These are phyloP conservation scores for Choloepus didactylus DNA, from an alignment of 2,797 vertebrate species.

Conservation along the genomic window DNA sequence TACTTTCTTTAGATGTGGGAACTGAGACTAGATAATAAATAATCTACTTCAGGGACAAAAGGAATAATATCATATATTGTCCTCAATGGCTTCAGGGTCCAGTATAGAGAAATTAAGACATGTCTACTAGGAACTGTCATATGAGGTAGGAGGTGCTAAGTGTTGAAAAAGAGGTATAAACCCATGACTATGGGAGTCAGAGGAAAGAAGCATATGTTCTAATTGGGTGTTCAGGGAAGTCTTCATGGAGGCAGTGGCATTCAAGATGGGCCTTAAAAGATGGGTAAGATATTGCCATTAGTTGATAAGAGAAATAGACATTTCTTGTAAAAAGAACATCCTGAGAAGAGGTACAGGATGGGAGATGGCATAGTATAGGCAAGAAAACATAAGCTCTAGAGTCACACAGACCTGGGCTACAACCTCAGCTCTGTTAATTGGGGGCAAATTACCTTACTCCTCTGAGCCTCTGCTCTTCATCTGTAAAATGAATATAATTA, in stretches of 20 bases:
- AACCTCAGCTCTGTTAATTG: neutral
- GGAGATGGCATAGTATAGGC: neutral
- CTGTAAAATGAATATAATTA: neutral
- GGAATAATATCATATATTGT: neutral
- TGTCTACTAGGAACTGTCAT: neutral
- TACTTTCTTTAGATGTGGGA: neutral
- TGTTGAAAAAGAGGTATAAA: neutral
- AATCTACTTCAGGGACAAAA: neutral
- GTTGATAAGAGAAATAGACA: neutral
- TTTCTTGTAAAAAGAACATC: neutral
- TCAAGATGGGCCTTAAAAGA: neutral
- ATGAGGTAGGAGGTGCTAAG: neutral
- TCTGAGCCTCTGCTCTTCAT: neutral
- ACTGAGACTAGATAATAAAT: neutral
- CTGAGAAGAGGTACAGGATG: neutral
- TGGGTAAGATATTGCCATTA: neutral
- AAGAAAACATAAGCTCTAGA: neutral
- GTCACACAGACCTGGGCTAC: neutral
- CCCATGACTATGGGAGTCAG: neutral
- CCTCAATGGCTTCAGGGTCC: neutral
- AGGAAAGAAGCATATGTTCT: neutral
- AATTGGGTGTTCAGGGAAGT: neutral
- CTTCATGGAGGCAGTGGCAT: neutral
- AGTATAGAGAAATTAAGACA: constrained; percentile 12
- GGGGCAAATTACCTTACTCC: neutral